Percentiles rank a stretch among this genome's conserved stretches.
phyloP scores from a whole-genome alignment of 2,113 vertebrate genomes.

The Phrynosoma blainvillii region DNA sequence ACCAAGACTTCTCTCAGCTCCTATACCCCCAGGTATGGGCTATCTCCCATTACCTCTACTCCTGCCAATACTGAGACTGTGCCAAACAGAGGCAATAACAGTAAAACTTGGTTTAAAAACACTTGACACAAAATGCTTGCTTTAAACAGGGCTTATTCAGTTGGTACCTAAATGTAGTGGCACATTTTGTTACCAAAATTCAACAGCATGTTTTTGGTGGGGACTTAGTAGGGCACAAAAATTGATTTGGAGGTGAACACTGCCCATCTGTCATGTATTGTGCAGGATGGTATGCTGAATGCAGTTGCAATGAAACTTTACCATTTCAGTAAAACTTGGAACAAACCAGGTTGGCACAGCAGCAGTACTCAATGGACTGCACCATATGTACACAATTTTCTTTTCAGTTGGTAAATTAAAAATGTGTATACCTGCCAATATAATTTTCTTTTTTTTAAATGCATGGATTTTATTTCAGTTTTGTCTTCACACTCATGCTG shows the following conservation, averaged over 20 bases:
- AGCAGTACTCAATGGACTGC: background rate
- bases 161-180: too few relatives aligned
- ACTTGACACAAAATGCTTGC: too few relatives aligned
- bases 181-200: too few relatives aligned
- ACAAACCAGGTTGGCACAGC: background rate
- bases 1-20: background rate
- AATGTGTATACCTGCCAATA: background rate
- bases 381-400: background rate
- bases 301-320: background rate
- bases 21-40: background rate
- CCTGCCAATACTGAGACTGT: too few relatives aligned
- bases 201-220: too few relatives aligned
- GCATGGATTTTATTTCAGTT: background rate
- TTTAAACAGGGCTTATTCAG: too few relatives aligned
- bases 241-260: too few relatives aligned
- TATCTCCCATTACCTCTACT: too few relatives aligned
- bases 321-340: background rate
- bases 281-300: background rate
- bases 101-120: too few relatives aligned
- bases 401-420: background rate
- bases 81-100: too few relatives aligned
- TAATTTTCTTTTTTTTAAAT: background rate
- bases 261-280: too few relatives aligned
- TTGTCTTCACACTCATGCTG: background rate
- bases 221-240: too few relatives aligned